Evolutionary conservation across 2,888 invertebrate genomes (phyloP).

Genomic region (Cheilosia impressa): DNA sequence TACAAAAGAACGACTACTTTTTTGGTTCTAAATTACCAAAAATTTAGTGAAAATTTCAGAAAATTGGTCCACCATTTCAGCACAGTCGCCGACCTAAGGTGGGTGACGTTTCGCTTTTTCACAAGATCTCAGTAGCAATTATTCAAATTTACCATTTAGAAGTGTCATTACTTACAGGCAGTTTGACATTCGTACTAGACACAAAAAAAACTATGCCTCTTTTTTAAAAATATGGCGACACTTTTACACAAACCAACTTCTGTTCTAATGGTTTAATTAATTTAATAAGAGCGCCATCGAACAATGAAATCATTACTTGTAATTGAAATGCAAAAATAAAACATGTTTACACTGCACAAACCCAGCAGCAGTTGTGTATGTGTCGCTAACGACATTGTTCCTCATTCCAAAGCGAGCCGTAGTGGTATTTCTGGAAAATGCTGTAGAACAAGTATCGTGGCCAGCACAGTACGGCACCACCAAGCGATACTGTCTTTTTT

Average conservation of each 20-base stretch:
- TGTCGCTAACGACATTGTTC: slow-evolving; percentile 64
- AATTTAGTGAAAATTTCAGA: too few species aligned
- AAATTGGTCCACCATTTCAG: too few species aligned
- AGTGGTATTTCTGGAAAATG: slow-evolving; percentile 62
- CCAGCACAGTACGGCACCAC: slow-evolving; percentile 44
- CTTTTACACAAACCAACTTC: slow-evolving; percentile 16
- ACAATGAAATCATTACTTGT: slow-evolving; percentile 39
- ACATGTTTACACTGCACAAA: slow-evolving; percentile 16
- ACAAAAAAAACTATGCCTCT: too few species aligned
- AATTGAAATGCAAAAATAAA: slow-evolving; percentile 2
- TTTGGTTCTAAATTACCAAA: too few species aligned
- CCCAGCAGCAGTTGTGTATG: slow-evolving; percentile 27
- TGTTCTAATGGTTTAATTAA: slow-evolving; percentile 26
- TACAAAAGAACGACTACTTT: too few species aligned
- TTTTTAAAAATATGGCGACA: slow-evolving; percentile 9
- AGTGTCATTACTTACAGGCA: too few species aligned
- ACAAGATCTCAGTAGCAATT: too few species aligned
- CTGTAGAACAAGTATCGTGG: slow-evolving; percentile 58
- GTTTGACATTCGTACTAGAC: too few species aligned
- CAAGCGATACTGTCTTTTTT: not conserved
- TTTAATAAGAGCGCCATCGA: slow-evolving; percentile 33
- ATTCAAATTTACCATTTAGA: too few species aligned
- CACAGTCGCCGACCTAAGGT: too few species aligned
- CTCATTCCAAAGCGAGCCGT: slow-evolving; percentile 62
- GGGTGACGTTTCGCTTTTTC: too few species aligned